Base-by-base conservation (phyloP, 2,797 vertebrate genomes). In the Pangasius larnaudii region DNA sequence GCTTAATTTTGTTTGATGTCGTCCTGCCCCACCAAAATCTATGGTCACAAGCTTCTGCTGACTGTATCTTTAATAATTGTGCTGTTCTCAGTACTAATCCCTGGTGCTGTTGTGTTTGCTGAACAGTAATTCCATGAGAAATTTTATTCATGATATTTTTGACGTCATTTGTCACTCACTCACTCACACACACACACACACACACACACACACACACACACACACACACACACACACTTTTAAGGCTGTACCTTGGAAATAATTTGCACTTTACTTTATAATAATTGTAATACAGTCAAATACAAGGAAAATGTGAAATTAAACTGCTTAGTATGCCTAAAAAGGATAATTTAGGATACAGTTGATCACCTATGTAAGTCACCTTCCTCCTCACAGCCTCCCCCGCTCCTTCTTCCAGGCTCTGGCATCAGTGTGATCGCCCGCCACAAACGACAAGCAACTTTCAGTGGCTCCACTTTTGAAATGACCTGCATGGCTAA, bases 401-500 rank as follows among this genome's bases (percentile, higher is more conserved):
- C 39, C 27, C 67, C 9, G 59, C 59, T 88, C 2, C 46, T 79
- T 82, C 16, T 13, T 10, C 6, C 81, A 92, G 91, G 86, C 56
- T 97, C 97, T 3, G 87, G 90, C 0, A 93, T 99, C 0, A 96
- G 96, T 39, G 96, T 97, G 39, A 94, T 95, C 53, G 98, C 98
- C 0, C 95, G 94, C 67, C 95, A 94, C 22, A 27, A 96, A 58
- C 97, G 97, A 65, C 96, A 97, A 0, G 97, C 97, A 85, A 96
- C 96, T 0, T 95, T 95, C 33, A 96, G 96, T 1, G 98, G 98
- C 16, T 96, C 97, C 56, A 98, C 97, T 1, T 99, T 99, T 87
- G 98, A 99, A 94, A 98, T 99, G 98, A 97, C 94, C 30, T 99
- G 98, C 94, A 94, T 94, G 36, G 96, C 97, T 33, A 93, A 92